Base-by-base conservation (phyloP, 2,888 invertebrate species). In the Tromatobia lineatoria region DNA sequence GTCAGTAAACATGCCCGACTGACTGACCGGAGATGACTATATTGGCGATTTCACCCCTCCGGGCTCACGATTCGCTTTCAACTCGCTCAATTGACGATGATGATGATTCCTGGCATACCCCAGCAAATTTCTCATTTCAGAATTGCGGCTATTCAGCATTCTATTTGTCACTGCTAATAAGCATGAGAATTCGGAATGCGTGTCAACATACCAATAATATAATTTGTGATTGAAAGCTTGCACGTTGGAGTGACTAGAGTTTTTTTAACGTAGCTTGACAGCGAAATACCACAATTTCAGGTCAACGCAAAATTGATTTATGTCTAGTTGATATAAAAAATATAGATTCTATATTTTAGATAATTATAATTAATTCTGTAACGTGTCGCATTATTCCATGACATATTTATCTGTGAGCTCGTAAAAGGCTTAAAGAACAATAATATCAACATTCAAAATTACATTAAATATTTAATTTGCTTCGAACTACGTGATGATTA, bases 21-120 rank as follows among this genome's bases (percentile, higher is more conserved):
- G 57, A 38, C n/a, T 38, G 45, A 73, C 73, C 73, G 73, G 73
- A 73, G 57, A 73, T 59, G 57, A 25, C 57, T 57, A 23, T 38
- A 45, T 73, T 57, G 73, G 20, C 59, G 42, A 59, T 45, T 57
- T 42, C 10, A n/a, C 59, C 57, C 25, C n/a, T 13, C 42, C 57
- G 57, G 18, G 20, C 42, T 42, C 25, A 25, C 42, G 45, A 57
- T 42, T 57, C 20, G 57, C 57, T 23, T 71, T 20, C 11, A 47
- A 11, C 71, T 15, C 52, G 57, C 38, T n/a, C 71, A 38, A 71
- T 71, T 52, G 73, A 59, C 45, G 20, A 45, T 29, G 42, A 73
- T 57, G 57, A 45, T 64, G 64, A 64, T 38, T 64, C 38, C 38
- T 64, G 45, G 18, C 25, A 6, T 4, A n/a, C 50, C 8, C 50